Conservation (phyloP, 2,888 invertebrate species). For the Ariolimax columbianus region DNA sequence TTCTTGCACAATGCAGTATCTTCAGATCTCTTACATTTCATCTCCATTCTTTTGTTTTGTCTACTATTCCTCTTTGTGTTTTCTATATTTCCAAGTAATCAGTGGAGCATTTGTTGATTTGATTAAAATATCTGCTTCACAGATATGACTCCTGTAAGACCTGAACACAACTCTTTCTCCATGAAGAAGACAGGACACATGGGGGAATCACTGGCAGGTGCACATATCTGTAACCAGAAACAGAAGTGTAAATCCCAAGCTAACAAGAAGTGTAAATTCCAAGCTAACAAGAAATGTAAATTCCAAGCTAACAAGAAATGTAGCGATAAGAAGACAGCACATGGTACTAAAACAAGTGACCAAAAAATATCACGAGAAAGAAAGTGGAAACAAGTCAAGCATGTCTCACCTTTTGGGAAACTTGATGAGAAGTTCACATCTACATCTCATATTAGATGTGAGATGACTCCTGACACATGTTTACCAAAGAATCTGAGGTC, state of each 20-base stretch:
- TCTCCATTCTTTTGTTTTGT: too few relatives aligned
- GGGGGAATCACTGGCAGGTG: background rate
- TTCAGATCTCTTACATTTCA: too few relatives aligned
- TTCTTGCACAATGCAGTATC: too few relatives aligned
- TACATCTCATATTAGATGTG: background rate
- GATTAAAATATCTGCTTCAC: background rate
- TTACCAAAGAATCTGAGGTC: slow-evolving; percentile 28
- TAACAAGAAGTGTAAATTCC: too few relatives aligned
- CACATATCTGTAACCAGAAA: background rate
- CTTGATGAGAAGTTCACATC: background rate
- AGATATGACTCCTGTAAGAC: background rate
- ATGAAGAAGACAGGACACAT: background rate
- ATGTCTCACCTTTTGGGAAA: background rate
- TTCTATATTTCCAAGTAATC: background rate
- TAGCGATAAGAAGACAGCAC: background rate
- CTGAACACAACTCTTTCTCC: background rate
- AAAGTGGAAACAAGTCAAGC: background rate
- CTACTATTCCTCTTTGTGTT: too few relatives aligned
- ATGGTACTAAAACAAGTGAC: background rate
- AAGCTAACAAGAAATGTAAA: background rate
- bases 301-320: background rate
- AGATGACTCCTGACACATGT: background rate
- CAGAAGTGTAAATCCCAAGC: too few relatives aligned
- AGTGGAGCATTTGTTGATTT: background rate
- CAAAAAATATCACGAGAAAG: background rate